A percentile compares a stretch with the other conserved stretches of the same genome.
Conservation (phyloP, 2,113 vertebrate species). For the Scopus umbretta region DNA sequence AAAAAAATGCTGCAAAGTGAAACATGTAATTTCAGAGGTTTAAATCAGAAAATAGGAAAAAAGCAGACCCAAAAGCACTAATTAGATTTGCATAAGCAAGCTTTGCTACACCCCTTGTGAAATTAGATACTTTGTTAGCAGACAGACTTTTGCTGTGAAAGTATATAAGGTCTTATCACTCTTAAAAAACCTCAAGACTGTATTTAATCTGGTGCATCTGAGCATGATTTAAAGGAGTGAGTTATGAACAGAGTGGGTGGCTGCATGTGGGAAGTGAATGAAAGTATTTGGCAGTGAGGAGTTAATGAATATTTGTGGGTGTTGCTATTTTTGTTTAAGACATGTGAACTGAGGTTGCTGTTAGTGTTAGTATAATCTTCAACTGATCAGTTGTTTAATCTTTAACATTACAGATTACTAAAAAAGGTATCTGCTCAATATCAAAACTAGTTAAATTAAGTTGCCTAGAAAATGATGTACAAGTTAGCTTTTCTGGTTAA, state of each 20-base stretch:
- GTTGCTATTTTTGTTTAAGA: neutral
- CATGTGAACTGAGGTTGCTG: neutral
- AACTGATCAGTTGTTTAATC: neutral
- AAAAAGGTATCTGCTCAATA: neutral
- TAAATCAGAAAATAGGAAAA: neutral
- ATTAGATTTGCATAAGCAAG: neutral
- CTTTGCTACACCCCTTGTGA: neutral
- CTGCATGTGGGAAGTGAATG: conserved; percentile 28
- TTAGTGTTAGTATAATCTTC: neutral
- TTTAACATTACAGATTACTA: neutral
- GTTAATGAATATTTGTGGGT: neutral
- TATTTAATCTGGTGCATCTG: conserved; percentile 12
- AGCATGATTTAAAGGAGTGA: conserved; percentile 17
- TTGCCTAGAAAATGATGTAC: neutral
- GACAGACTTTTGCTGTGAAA: neutral
- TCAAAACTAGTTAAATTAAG: neutral
- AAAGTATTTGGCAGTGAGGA: neutral
- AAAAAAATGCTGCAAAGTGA: neutral
- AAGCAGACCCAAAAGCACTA: neutral
- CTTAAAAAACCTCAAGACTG: neutral
- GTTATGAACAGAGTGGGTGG: conserved; percentile 20
- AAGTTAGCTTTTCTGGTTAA: neutral
- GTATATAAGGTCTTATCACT: neutral
- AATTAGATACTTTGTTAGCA: neutral
- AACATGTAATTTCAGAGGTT: neutral